A percentile compares a stretch with the other conserved stretches of the same genome.
Conservation (phyloP, 2,113 vertebrate species). For the Bos indicus region DNA sequence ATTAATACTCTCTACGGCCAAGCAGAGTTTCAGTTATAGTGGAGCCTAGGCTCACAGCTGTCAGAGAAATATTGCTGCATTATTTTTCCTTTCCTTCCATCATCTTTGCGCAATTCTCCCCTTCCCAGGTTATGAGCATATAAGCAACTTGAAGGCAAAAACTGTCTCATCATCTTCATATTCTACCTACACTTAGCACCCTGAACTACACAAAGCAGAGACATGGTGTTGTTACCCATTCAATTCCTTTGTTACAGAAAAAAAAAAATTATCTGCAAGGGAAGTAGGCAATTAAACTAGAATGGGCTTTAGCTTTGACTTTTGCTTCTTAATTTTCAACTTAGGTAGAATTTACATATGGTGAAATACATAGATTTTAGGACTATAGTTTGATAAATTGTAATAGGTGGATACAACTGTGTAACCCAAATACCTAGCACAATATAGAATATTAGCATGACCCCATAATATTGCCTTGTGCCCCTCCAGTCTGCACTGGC, state of each 20-base stretch:
- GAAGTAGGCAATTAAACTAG: background rate
- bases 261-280: background rate
- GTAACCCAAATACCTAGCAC: background rate
- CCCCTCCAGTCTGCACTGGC: background rate
- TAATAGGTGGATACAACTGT: background rate
- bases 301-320: slow-evolving; percentile 8
- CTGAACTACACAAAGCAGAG: background rate
- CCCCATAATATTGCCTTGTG: background rate
- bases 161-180: background rate
- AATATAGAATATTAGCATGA: background rate
- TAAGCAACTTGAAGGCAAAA: slow-evolving; percentile 10
- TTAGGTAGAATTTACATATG: background rate
- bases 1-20: slow-evolving; percentile 55
- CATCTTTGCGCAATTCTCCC: slow-evolving; percentile 4
- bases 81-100: slow-evolving; percentile 25
- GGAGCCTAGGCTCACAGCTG: slow-evolving; percentile 24
- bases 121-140: background rate
- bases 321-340: background rate
- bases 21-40: background rate
- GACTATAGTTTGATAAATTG: background rate
- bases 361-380: slow-evolving; percentile 21
- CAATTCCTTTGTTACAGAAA: background rate
- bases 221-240: background rate
- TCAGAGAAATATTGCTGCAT: slow-evolving; percentile 25
- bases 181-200: background rate